phyloP scores from a whole-genome alignment of 2,113 vertebrate species.

The Phainopepla nitens region DNA sequence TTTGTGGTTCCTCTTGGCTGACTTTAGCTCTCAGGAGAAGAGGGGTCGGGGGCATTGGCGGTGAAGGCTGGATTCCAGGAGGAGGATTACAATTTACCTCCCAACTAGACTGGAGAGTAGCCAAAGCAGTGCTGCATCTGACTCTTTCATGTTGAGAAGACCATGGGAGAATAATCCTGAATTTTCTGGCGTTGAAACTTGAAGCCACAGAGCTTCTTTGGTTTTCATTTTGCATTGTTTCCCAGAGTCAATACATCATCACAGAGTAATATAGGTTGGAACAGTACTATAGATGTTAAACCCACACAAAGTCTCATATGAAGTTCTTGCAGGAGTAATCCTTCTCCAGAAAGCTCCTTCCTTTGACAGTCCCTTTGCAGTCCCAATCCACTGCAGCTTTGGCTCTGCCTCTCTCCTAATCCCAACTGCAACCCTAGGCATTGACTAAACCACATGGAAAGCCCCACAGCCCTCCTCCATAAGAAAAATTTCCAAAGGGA shows the following conservation, averaged over 20 bases:
- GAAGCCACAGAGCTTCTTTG: neutral
- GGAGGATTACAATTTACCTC: conserved; percentile 38
- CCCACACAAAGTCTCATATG: neutral
- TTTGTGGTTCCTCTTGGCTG: conserved; percentile 47
- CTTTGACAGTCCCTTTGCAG: neutral
- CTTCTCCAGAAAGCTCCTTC: neutral
- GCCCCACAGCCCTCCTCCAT: accelerated
- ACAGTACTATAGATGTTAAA: neutral
- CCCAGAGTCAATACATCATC: neutral
- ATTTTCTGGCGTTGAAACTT: neutral
- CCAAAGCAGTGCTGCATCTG: neutral
- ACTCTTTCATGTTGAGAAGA: neutral
- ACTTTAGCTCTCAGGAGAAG: conserved; percentile 22
- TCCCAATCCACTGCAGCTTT: neutral
- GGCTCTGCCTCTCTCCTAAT: neutral
- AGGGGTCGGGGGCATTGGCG: neutral
- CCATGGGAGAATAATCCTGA: conserved; percentile 20
- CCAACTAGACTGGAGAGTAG: conserved; percentile 40
- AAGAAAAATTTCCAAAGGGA: neutral
- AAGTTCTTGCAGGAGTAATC: neutral
- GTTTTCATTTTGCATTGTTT: neutral
- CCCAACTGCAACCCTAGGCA: neutral
- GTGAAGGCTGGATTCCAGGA: conserved; percentile 14
- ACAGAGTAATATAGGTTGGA: neutral
- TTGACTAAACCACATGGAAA: neutral